Evolutionary conservation across 2,888 invertebrate species (phyloP), one percentile per base, ranked within the genome.

Genomic region (Caenorhabditis sinica): DNA sequence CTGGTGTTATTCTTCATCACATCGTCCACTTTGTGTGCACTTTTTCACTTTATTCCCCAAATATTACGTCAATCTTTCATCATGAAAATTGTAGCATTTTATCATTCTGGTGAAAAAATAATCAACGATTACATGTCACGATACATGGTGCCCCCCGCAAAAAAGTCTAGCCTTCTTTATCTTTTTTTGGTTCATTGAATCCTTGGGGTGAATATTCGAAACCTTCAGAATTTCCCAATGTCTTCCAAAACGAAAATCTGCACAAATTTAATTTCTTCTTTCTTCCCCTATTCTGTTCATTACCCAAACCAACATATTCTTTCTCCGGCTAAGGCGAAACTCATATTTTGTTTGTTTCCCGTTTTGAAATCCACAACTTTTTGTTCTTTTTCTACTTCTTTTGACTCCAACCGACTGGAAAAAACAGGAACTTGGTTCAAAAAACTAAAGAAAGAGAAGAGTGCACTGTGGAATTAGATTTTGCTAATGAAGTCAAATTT

Each of bases 261-360:
- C 36, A 4, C 68, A 69, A 76, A 68, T 76, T 68, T 2, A 68
- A 76, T 76, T 76, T 69, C n/a, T 36, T n/a, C 40, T 33, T 33
- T 51, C 30, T 56, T 71, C 49, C 25, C 28, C 23, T 56, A 6
- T 28, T 53, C 23, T 69, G 69, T 63, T 79, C 63, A 63, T 69
- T 71, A 63, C 56, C 69, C n/a, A 5, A 2, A 8, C n/a, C 23
- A 60, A 60, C 60, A 40, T 25, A n/a, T 20, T 17, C 63, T 5
- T 63, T 15, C 8, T 3, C 23, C 2, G n/a, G 11, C n/a, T 53
- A 15, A 49, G 49, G 20, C n/a, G n/a, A 40, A 73, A 61, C 49
- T 36, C 61, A 60, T 61, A 61, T 51, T 60, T 73, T 49, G 33
- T 49, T 61, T 49, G 60, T 51, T 49, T 73, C 61, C 43, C n/a